These are phyloP conservation scores for Andrena minutula DNA, from an alignment of 2,888 invertebrate species.

Conservation along the genomic window DNA sequence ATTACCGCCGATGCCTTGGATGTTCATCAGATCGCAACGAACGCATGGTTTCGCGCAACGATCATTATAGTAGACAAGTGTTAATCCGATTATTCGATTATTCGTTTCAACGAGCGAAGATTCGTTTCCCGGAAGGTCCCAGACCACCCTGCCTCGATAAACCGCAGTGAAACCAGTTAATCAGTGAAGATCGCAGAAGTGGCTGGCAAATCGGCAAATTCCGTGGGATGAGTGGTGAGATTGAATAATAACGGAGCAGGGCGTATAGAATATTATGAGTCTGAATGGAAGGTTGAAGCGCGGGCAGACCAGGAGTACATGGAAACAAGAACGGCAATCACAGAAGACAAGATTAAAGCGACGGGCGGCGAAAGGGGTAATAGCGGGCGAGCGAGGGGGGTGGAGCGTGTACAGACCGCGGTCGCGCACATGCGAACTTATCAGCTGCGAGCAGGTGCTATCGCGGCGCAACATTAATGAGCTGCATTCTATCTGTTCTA, in stretches of 20 bases:
- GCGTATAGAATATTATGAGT: slow-evolving; percentile 1
- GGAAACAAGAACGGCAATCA: slow-evolving; percentile 12
- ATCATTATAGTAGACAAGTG: no score
- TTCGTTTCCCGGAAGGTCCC: no score
- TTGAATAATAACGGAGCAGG: slow-evolving; percentile 4
- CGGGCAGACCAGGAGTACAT: neutral
- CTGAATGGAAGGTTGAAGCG: neutral
- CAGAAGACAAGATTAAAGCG: slow-evolving; percentile 27
- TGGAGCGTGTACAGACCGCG: slow-evolving; percentile 25
- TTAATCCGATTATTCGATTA: no score
- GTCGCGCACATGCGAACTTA: slow-evolving; percentile 64
- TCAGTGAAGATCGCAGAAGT: neutral
- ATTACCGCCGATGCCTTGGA: neutral
- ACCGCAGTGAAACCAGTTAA: neutral
- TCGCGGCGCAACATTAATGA: slow-evolving; percentile 75
- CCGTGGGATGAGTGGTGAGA: neutral
- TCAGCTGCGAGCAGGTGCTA: slow-evolving; percentile 72
- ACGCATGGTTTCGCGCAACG: neutral
- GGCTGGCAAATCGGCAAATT: neutral
- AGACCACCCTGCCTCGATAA: no score
- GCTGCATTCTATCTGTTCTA: slow-evolving; percentile 72
- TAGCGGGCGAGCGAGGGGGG: neutral
- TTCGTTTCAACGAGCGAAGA: no score
- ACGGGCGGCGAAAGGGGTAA: slow-evolving; percentile 1
- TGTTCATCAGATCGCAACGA: neutral